Conservation (phyloP, 2,888 invertebrate species). For the Muschampia plurimacula region DNA sequence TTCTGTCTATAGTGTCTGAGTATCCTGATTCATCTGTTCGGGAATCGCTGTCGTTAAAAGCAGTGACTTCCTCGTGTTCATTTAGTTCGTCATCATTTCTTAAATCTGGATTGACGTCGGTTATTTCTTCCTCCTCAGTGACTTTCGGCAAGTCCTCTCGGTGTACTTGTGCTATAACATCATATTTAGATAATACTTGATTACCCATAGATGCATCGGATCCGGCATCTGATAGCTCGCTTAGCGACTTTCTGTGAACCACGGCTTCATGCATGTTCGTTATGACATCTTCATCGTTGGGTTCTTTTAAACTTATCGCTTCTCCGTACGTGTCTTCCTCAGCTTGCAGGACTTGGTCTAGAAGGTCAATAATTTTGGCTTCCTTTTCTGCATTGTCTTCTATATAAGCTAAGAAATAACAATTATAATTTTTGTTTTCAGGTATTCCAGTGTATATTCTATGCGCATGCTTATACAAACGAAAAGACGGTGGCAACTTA, state of each 20-base stretch:
- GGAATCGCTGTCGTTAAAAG: constrained; percentile 76
- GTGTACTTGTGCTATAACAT: constrained; percentile 85
- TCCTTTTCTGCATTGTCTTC: constrained; percentile 77
- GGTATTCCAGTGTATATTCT: constrained; percentile 75
- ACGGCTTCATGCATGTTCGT: constrained; percentile 50
- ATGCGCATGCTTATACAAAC: constrained; percentile 66
- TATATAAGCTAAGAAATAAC: constrained; percentile 50
- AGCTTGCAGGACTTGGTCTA: constrained; percentile 80
- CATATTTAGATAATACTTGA: constrained; percentile 81
- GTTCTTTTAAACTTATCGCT: constrained; percentile 64
- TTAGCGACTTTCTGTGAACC: constrained; percentile 69
- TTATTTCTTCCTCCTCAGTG: constrained; percentile 71
- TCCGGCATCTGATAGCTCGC: constrained; percentile 76
- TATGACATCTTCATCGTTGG: constrained; percentile 54
- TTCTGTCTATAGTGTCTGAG: constrained; percentile 75
- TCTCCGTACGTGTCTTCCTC: constrained; percentile 78
- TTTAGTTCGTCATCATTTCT: constrained; percentile 41
- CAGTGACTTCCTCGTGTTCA: constrained; percentile 66
- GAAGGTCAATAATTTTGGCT: constrained; percentile 78
- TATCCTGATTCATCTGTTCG: constrained; percentile 80
- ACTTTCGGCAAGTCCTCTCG: constrained; percentile 81
- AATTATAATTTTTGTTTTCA: constrained; percentile 51
- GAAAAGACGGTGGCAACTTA: constrained; percentile 50
- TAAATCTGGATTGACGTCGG: constrained; percentile 49
- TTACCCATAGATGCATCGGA: constrained; percentile 76